A percentile compares a stretch with the other conserved stretches of the same genome.
phyloP scores from a whole-genome alignment of 1,140 invertebrate species.

The Ceratoteleas bidentatus region DNA sequence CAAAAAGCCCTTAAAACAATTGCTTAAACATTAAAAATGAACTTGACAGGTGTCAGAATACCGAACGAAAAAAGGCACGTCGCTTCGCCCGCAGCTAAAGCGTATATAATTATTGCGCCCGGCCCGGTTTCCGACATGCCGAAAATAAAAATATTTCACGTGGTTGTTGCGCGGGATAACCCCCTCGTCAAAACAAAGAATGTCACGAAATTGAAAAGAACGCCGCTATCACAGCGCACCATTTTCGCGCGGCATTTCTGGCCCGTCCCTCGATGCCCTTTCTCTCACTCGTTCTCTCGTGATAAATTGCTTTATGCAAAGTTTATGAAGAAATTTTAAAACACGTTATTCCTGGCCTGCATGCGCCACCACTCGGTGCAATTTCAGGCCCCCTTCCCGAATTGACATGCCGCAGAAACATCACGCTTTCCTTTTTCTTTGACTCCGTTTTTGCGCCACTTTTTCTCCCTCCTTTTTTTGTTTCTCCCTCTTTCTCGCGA shows the following conservation, averaged over 20 bases:
- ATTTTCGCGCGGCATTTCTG: conserved; percentile 29
- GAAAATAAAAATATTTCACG: conserved; percentile 48
- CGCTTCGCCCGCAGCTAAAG: too few relatives aligned
- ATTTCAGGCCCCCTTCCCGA: conserved; percentile 8
- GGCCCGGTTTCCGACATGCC: conserved; percentile 5
- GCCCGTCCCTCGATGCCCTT: not conserved
- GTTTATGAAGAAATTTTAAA: conserved; percentile 61
- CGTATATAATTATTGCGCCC: conserved; percentile 25
- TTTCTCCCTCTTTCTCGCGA: conserved; percentile 1
- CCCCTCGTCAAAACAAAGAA: conserved; percentile 36
- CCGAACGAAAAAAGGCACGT: conserved; percentile 7
- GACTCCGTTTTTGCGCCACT: conserved; percentile 11
- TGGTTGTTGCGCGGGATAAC: conserved; percentile 29
- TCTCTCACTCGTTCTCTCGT: conserved; percentile 17
- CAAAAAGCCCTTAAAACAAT: too few relatives aligned
- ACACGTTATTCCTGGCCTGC: conserved; percentile 35
- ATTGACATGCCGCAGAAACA: conserved; percentile 58
- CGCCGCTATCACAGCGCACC: conserved; percentile 29
- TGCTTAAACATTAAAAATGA: too few relatives aligned
- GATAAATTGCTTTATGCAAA: conserved; percentile 61
- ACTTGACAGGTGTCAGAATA: not conserved
- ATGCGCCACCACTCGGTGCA: conserved; percentile 21
- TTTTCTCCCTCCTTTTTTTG: conserved; percentile 21
- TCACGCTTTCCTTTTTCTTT: conserved; percentile 33
- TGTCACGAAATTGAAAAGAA: conserved; percentile 55